A percentile compares a stretch with the other conserved stretches of the same genome.
Conservation (phyloP, 2,113 vertebrate species). For the Sturnus vulgaris region DNA sequence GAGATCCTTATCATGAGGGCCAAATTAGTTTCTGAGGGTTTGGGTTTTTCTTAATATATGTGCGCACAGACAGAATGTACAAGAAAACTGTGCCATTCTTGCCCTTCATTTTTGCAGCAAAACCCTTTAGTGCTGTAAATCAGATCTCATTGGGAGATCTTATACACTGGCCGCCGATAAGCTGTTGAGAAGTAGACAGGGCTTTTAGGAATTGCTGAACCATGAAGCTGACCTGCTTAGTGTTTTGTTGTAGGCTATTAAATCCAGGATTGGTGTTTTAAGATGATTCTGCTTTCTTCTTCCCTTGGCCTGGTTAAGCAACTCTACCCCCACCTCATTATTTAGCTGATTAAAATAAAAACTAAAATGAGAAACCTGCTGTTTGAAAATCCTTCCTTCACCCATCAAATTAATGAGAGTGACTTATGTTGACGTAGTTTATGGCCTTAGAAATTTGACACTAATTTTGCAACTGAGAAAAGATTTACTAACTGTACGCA, state of each 20-base stretch:
- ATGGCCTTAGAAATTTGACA: constrained; percentile 55
- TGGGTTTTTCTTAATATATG: constrained; percentile 1
- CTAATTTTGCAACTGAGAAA: constrained; percentile 67
- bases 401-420: constrained; percentile 66
- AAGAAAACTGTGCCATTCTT: constrained; percentile 29
- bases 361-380: constrained; percentile 53
- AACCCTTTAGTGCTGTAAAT: constrained; percentile 70
- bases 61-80: neutral
- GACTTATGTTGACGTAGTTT: constrained; percentile 52
- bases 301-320: constrained; percentile 68
- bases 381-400: constrained; percentile 60
- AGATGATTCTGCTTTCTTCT: constrained; percentile 72
- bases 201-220: constrained; percentile 81
- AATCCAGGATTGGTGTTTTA: constrained; percentile 74
- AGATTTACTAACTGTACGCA: constrained; percentile 61
- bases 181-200: constrained; percentile 73
- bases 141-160: constrained; percentile 73
- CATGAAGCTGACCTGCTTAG: constrained; percentile 79
- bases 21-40: constrained; percentile 50
- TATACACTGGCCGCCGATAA: constrained; percentile 66
- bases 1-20: constrained; percentile 54
- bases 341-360: constrained; percentile 69
- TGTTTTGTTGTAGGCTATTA: constrained; percentile 81
- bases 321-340: constrained; percentile 64
- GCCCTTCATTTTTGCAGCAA: constrained; percentile 58